Evolutionary conservation across 35 echinoderm and acorn worm species (phyloP).

Genomic region (Antedon bifida): DNA sequence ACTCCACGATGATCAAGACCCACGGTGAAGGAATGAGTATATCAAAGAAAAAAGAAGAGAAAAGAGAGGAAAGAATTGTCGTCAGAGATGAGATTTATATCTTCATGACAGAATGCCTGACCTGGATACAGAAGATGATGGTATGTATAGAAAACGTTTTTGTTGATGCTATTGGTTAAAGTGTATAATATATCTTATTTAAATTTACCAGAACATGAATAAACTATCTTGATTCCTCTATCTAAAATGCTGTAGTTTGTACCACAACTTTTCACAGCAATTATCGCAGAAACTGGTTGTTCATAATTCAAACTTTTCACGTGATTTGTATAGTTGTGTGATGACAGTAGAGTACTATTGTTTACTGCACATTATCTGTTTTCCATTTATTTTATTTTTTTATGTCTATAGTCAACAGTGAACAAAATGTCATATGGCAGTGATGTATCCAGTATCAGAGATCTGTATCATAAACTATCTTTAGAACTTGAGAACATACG

Average conservation of each 20-base stretch:
- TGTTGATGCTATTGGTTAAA: too few relatives aligned
- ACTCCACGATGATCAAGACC: background rate
- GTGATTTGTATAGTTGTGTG: too few relatives aligned
- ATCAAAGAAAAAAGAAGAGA: background rate
- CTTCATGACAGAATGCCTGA: background rate
- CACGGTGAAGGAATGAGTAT: background rate
- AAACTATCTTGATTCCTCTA: too few relatives aligned
- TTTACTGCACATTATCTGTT: too few relatives aligned
- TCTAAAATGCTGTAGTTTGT: too few relatives aligned
- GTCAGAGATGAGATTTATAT: background rate
- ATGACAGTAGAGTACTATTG: too few relatives aligned
- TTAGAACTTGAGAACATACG: background rate
- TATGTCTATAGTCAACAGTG: background rate
- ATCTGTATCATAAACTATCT: background rate
- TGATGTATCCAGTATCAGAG: background rate
- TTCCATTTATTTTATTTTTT: too few relatives aligned
- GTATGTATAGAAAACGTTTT: background rate
- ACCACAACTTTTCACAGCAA: too few relatives aligned
- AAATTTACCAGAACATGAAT: too few relatives aligned
- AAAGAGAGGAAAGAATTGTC: background rate
- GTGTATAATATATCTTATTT: too few relatives aligned
- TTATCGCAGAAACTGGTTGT: too few relatives aligned
- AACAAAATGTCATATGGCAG: background rate
- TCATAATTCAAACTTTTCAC: too few relatives aligned
- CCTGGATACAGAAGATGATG: background rate